A percentile compares a stretch with the other conserved stretches of the same genome.
Evolutionary conservation across 2,113 vertebrate species (phyloP).

Genomic region (Macroglossus sobrinus): DNA sequence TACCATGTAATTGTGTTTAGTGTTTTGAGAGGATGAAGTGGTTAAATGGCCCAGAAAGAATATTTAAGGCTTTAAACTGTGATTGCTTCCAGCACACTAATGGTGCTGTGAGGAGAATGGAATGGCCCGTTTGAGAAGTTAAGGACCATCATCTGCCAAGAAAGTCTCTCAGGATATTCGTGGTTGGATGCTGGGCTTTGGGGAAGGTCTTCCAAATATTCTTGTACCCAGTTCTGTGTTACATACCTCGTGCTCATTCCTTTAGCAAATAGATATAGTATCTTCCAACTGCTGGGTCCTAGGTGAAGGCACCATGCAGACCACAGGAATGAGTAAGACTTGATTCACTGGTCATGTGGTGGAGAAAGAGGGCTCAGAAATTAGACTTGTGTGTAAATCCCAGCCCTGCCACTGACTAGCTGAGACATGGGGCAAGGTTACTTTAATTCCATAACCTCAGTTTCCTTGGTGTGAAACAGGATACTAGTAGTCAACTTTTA

Average conservation of each 20-base stretch:
- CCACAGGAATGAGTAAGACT: neutral
- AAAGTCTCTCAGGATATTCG: neutral
- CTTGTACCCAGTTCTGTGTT: neutral
- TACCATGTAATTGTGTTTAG: neutral
- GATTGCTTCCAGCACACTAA: neutral
- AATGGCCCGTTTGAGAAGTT: neutral
- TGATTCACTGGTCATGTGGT: neutral
- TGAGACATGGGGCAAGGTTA: neutral
- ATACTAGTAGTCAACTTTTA: neutral
- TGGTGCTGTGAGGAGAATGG: neutral
- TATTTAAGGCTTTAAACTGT: neutral
- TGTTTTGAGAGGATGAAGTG: neutral
- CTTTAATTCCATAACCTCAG: neutral
- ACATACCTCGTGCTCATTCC: neutral
- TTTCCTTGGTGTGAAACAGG: neutral
- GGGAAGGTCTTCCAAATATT: neutral
- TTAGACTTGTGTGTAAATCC: neutral
- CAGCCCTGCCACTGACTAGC: neutral
- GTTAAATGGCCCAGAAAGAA: slow-evolving; percentile 15
- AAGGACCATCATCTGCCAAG: neutral
- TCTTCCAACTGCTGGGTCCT: neutral
- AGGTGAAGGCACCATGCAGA: neutral
- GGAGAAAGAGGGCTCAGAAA: neutral
- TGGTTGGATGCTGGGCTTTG: neutral
- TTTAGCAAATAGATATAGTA: neutral